These are phyloP conservation scores for Archips xylosteana DNA, from an alignment of 2,888 invertebrate genomes.

Conservation along the genomic window DNA sequence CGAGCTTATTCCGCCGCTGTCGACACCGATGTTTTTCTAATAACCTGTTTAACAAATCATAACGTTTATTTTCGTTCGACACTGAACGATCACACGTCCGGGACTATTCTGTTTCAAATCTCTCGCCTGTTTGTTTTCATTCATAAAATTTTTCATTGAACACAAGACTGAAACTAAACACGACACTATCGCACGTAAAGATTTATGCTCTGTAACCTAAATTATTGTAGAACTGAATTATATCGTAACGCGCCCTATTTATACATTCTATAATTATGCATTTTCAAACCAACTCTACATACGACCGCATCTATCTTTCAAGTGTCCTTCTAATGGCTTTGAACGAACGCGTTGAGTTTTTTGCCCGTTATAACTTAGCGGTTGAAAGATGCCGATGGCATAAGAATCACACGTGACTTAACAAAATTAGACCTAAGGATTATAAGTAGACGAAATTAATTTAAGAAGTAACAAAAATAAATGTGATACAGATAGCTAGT, in stretches of 20 bases:
- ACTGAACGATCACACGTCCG: slow-evolving; percentile 80
- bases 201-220: slow-evolving; percentile 38
- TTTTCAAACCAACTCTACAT: slow-evolving; percentile 39
- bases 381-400: slow-evolving; percentile 74
- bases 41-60: slow-evolving; percentile 82
- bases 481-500: slow-evolving; percentile 70
- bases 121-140: slow-evolving; percentile 73
- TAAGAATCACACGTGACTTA: slow-evolving; percentile 73
- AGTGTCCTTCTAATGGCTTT: slow-evolving; percentile 76
- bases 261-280: slow-evolving; percentile 41
- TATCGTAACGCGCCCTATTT: background rate
- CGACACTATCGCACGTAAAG: slow-evolving; percentile 53
- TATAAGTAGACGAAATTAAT: slow-evolving; percentile 78
- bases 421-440: slow-evolving; percentile 64
- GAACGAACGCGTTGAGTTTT: slow-evolving; percentile 71
- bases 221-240: slow-evolving; percentile 22
- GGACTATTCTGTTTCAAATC: slow-evolving; percentile 82
- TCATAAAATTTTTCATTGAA: slow-evolving; percentile 76
- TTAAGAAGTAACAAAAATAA: slow-evolving; percentile 68
- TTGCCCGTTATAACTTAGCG: slow-evolving; percentile 58
- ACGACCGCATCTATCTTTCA: slow-evolving; percentile 71
- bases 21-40: slow-evolving; percentile 78
- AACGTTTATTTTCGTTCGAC: slow-evolving; percentile 80
- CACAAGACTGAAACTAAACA: slow-evolving; percentile 62
- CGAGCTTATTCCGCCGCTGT: slow-evolving; percentile 69